Evolutionary conservation across 2,113 vertebrate genomes (phyloP).

Genomic region (Bombycilla garrulus): DNA sequence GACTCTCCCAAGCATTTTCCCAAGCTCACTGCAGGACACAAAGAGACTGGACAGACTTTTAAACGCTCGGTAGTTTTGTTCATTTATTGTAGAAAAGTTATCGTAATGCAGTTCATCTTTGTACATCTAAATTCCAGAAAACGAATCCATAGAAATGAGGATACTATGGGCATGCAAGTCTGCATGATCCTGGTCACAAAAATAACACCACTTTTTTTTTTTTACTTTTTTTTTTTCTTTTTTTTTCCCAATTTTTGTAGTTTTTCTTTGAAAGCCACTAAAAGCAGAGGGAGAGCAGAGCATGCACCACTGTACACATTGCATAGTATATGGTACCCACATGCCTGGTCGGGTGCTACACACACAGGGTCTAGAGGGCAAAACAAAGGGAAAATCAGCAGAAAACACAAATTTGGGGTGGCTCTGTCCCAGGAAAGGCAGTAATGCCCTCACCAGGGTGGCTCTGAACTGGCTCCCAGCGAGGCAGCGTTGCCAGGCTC

Average conservation of each 20-base stretch:
- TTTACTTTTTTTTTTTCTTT: neutral
- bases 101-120: slow-evolving; percentile 78
- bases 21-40: neutral
- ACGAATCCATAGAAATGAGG: slow-evolving; percentile 82
- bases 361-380: slow-evolving; percentile 71
- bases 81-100: slow-evolving; percentile 86
- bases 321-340: slow-evolving; percentile 89
- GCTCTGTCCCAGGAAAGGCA: slow-evolving; percentile 43
- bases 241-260: neutral
- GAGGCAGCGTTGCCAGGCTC: neutral
- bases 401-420: slow-evolving; percentile 53
- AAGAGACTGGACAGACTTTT: neutral
- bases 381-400: slow-evolving; percentile 68
- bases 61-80: slow-evolving; percentile 36
- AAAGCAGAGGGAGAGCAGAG: slow-evolving; percentile 82
- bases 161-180: slow-evolving; percentile 81
- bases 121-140: slow-evolving; percentile 85
- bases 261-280: slow-evolving; percentile 77
- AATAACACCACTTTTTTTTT: slow-evolving; percentile 78
- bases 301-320: slow-evolving; percentile 90
- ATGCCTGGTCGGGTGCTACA: slow-evolving; percentile 84
- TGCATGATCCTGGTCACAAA: slow-evolving; percentile 81
- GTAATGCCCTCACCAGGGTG: neutral
- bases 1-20: neutral
- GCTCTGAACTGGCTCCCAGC: neutral